phyloP scores from a whole-genome alignment of 2,113 vertebrate genomes.

The Cricetomys ansorgei region DNA sequence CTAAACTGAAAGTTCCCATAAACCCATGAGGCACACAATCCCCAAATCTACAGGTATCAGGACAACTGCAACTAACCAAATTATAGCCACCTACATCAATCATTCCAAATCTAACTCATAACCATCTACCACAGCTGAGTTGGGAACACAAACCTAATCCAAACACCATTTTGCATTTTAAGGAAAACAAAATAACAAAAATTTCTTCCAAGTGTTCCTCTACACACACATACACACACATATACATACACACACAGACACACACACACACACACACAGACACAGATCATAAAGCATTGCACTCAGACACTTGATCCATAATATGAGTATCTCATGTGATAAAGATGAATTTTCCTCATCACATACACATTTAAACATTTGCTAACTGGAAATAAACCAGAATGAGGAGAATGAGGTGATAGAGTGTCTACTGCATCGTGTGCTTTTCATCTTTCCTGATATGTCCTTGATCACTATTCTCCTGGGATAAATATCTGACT shows the following conservation, averaged over 20 bases:
- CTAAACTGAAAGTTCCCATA: too few species aligned
- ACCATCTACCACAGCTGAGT: too few species aligned
- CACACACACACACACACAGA: neutral
- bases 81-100: too few species aligned
- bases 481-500: slow-evolving; percentile 38
- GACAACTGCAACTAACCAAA: too few species aligned
- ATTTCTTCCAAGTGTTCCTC: too few species aligned
- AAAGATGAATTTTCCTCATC: slow-evolving; percentile 7
- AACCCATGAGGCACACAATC: too few species aligned
- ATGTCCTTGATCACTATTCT: slow-evolving; percentile 62
- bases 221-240: neutral
- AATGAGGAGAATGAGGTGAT: neutral
- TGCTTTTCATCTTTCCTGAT: slow-evolving; percentile 32
- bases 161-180: too few species aligned
- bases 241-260: neutral
- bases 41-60: too few species aligned
- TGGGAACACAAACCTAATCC: too few species aligned
- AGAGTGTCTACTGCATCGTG: slow-evolving; percentile 14
- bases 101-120: too few species aligned
- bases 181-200: too few species aligned
- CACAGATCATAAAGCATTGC: neutral
- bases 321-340: neutral
- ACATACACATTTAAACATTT: neutral
- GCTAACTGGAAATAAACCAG: slow-evolving; percentile 3
- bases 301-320: neutral